These are phyloP conservation scores for Eulemur coronatus DNA, from an alignment of 2,797 vertebrate genomes.

Conservation along the genomic window DNA sequence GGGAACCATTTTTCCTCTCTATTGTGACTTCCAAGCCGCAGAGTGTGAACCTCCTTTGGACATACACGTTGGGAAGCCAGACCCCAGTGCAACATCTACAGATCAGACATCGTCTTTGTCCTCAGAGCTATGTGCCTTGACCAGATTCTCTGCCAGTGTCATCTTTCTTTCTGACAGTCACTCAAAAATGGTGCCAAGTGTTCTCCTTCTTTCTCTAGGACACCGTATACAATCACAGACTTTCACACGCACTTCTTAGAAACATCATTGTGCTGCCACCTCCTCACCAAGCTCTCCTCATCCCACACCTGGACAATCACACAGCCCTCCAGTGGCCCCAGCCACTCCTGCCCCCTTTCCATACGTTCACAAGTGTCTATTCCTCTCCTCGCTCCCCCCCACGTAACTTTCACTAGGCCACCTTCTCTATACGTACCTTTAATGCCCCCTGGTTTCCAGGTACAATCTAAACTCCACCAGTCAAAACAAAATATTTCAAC, in stretches of 20 bases:
- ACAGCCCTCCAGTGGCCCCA: rapidly evolving
- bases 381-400: not conserved
- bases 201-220: not conserved
- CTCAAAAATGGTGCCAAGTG: not conserved
- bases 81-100: not conserved
- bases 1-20: not conserved
- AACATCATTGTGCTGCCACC: not conserved
- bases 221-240: rapidly evolving
- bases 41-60: rapidly evolving
- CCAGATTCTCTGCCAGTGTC: not conserved
- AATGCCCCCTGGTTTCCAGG: not conserved
- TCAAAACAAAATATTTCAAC: not conserved
- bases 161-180: not conserved
- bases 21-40: not conserved
- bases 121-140: not conserved
- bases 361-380: rapidly evolving
- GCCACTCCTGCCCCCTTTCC: no score
- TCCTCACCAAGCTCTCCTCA: rapidly evolving
- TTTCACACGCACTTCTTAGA: not conserved
- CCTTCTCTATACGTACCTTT: not conserved
- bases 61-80: not conserved
- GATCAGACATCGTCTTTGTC: not conserved
- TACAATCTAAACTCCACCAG: not conserved
- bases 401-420: rapidly evolving
- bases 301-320: rapidly evolving